Base-by-base conservation (phyloP, 37 sponge, comb jelly and placozoan genomes). In the Eunapius fragilis region DNA sequence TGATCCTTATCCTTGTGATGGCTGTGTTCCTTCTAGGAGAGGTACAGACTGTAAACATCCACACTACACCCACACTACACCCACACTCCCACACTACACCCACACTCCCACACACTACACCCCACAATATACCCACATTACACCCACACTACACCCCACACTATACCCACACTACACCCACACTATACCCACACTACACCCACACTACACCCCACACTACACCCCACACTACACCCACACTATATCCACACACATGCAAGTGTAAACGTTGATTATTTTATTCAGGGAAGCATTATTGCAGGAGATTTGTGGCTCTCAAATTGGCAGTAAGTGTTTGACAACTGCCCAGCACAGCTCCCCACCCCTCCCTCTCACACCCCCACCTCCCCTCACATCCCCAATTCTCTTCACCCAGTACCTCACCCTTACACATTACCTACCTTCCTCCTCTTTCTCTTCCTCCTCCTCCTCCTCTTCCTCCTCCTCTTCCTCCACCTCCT, bases 251-350 rank as follows among this genome's bases (percentile, higher is more conserved):
- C n/a, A n/a, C n/a, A n/a, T n/a, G n/a, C n/a, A n/a, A n/a, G n/a
- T n/a, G 41, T 41, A 6, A 41, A 41, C 6, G 41, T 41, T 41
- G 3, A 41, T 41, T 70, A 3, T 70, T 0, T 37, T 70, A 31
- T n/a, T 68, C 37, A 82, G 72, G 31, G 24, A 14, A 70, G 32
- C 6, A 70, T 82, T 27, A 26, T 82, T 2, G 32, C 35, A 5
- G 30, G 82, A 78, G 85, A 85, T 37, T 80, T 80, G 78, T 85
- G 85, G 85, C 36, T 85, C 22, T 79, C 85, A 37, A 37, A 78
- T 26, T 85, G 85, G 85, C 82, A 76, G 31, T 80, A 38, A 67
- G 25, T 50, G 30, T 14, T 80, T 68, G 4, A 67, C 11, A 4
- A 80, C 70, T 28, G 7, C 47, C 9, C 47, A 4, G 9, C 9